phyloP scores from a whole-genome alignment of 2,797 vertebrate species.

The Rhinoraja longicauda region DNA sequence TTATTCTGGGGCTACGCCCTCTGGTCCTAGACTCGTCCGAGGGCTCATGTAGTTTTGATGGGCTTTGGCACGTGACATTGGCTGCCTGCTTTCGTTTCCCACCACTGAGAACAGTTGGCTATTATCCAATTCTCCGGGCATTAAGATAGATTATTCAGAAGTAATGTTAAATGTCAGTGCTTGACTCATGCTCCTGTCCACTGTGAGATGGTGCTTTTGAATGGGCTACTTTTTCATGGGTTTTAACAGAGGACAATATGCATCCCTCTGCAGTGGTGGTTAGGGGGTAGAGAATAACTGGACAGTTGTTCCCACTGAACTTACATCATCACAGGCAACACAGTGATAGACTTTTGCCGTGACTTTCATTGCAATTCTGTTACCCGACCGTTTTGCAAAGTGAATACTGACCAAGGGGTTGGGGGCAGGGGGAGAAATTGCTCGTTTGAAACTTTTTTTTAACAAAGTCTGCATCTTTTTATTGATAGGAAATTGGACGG shows the following conservation, averaged over 20 bases:
- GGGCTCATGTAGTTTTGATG: too few species aligned
- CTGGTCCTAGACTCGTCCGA: too few species aligned
- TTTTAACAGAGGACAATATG: not conserved
- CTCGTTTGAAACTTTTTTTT: not conserved
- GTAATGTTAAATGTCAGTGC: not conserved
- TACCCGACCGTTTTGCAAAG: not conserved
- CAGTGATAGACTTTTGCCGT: not conserved
- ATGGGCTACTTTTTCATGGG: not conserved
- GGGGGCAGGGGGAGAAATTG: not conserved
- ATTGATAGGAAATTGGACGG: not conserved
- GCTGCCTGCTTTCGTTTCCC: not conserved
- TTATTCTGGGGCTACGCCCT: too few species aligned
- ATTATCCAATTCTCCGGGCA: not conserved
- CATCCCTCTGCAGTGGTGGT: not conserved
- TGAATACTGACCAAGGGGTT: not conserved
- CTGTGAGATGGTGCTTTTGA: not conserved
- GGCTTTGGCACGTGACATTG: not conserved
- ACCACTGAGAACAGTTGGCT: not conserved
- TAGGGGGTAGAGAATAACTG: not conserved
- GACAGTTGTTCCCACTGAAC: not conserved
- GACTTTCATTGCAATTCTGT: not conserved
- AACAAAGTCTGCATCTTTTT: not conserved
- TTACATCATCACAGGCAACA: not conserved
- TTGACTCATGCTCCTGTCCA: not conserved
- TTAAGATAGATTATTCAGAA: not conserved